These are phyloP conservation scores for Selene dorsalis DNA, from an alignment of 2,797 vertebrate species.

Conservation along the genomic window DNA sequence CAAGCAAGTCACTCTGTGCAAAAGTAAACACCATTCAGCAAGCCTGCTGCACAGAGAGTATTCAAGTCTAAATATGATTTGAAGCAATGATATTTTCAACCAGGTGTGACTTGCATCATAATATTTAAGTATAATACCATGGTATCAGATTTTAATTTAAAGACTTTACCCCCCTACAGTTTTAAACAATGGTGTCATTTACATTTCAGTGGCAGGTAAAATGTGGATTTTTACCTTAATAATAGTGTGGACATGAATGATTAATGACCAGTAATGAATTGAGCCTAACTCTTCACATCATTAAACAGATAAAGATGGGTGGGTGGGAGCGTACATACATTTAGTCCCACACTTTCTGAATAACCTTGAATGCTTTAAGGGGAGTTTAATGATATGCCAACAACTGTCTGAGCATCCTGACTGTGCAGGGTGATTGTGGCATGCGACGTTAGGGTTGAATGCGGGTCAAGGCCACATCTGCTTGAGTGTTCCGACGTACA, in stretches of 20 bases:
- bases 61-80: neutral
- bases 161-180: slow-evolving; percentile 20
- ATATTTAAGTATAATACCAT: neutral
- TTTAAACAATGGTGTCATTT: slow-evolving; percentile 35
- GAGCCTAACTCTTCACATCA: slow-evolving; percentile 61
- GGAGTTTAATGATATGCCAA: slow-evolving; percentile 58
- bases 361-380: slow-evolving; percentile 67
- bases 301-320: slow-evolving; percentile 67
- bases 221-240: slow-evolving; percentile 36
- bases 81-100: slow-evolving; percentile 1
- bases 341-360: slow-evolving; percentile 42
- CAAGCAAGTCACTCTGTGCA: neutral
- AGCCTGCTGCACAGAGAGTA: neutral
- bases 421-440: slow-evolving; percentile 25
- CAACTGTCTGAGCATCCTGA: slow-evolving; percentile 34
- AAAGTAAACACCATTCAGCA: neutral
- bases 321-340: slow-evolving; percentile 46
- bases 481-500: slow-evolving; percentile 42
- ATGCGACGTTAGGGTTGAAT: slow-evolving; percentile 43
- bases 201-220: slow-evolving; percentile 43
- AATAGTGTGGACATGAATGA: slow-evolving; percentile 51
- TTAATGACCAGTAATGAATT: slow-evolving; percentile 64
- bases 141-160: slow-evolving; percentile 29
- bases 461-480: slow-evolving; percentile 68
- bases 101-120: slow-evolving; percentile 12